phyloP scores from a whole-genome alignment of 2,888 invertebrate genomes.

The Nomada hirtipes region DNA sequence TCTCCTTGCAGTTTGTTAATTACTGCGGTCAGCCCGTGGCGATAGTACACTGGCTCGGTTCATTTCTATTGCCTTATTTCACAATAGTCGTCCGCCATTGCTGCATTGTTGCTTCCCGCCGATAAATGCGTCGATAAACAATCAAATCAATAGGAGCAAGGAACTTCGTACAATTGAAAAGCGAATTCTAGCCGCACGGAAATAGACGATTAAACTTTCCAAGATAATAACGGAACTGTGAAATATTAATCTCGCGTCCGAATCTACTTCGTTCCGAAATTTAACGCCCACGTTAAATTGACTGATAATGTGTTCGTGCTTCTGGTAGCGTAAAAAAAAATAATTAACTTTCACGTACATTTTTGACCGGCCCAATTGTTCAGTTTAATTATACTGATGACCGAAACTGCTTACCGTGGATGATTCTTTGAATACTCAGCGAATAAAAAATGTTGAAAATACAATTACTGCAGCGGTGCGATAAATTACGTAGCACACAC shows the following conservation, averaged over 20 bases:
- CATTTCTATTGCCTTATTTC: conserved; percentile 37
- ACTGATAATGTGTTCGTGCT: not conserved
- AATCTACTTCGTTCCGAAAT: not conserved
- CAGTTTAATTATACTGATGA: not conserved
- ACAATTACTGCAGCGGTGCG: not conserved
- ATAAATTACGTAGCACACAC: conserved; percentile 11
- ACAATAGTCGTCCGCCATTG: not conserved
- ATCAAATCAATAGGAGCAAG: conserved; percentile 4
- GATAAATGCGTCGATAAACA: conserved; percentile 29
- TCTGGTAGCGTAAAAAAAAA: not conserved
- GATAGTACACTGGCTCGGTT: not conserved
- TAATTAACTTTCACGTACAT: not conserved
- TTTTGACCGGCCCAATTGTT: not conserved
- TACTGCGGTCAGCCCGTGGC: conserved; percentile 22
- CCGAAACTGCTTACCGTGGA: not conserved
- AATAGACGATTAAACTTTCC: not conserved
- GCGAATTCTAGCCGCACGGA: not conserved
- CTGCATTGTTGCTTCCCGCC: not conserved
- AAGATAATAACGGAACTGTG: not conserved
- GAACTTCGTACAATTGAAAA: not conserved
- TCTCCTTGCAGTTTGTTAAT: conserved; percentile 39
- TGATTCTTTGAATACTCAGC: not conserved
- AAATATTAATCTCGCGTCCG: not conserved
- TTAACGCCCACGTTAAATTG: not conserved
- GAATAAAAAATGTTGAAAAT: not conserved